Evolutionary conservation across 2,888 invertebrate genomes (phyloP), one percentile per base, ranked within the genome.

Genomic region (Meiosimyza platycephala): DNA sequence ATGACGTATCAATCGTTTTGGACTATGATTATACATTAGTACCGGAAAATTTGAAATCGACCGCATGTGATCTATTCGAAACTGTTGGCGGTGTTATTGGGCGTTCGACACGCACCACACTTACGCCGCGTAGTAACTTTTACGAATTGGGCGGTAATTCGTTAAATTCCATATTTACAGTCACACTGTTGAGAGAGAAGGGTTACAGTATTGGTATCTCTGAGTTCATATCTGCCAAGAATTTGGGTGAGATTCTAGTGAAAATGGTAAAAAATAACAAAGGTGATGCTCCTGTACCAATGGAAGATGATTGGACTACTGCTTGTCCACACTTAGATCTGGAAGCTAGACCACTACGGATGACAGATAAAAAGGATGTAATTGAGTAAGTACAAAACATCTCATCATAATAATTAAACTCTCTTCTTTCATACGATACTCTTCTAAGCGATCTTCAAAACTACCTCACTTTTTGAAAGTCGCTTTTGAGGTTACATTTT

Each of bases 71-170:
- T 18, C 89, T 96, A 0, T 93, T 95, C 80, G 91, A 92, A 81
- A 94, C 93, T 0, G 91, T 95, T 0, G 92, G 93, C 0, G 89
- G 90, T 3, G 93, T 95, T 0, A 89, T 94, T 22, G 92, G 92
- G 1, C 88, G 91, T 62, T 90, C 93, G 0, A 88, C 90, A 0
- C 88, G 94, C 7, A 89, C 90, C 1, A 89, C 89, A 0, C 86
- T 95, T 9, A 90, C 90, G 0, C 82, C 91, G 0, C 87, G 90
- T 18, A 91, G 93, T 0, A 94, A 94, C 78, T 96, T 95, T 85
- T 96, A 93, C 83, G 92, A 94, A 79, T 89, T 96, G 55, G 96
- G 96, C 2, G 96, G 96, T 13, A 95, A 95, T 82, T 95, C 95
- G 0, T 88, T 96, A 22, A 96, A 96, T 84, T 95, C 95, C 0